Evolutionary conservation across 2,797 vertebrate species (phyloP).

Genomic region (Bryconaethiops microstoma): DNA sequence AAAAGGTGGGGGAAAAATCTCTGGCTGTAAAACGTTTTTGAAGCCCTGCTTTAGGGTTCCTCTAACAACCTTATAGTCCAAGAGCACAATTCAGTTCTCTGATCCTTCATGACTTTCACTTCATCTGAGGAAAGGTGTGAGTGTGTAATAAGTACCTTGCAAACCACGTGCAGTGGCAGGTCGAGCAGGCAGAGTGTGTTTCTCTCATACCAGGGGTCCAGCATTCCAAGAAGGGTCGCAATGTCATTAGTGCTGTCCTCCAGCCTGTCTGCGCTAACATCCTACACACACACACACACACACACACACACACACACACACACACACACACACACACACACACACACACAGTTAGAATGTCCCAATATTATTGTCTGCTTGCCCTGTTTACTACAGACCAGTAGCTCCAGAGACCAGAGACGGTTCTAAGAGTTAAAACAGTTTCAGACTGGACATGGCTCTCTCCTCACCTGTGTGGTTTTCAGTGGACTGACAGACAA

Average conservation of each 20-base stretch:
- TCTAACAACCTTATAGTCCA: no score
- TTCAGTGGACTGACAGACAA: conserved; percentile 59
- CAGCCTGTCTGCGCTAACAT: conserved; percentile 39
- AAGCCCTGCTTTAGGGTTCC: no score
- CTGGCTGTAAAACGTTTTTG: no score
- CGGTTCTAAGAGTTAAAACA: no score
- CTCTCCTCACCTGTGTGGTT: conserved; percentile 60
- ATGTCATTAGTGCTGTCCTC: conserved; percentile 92
- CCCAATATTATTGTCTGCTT: no score
- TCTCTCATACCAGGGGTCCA: conserved; percentile 97
- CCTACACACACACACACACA: conserved; percentile 61
- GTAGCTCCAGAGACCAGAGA: no score
- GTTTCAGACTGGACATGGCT: not conserved
- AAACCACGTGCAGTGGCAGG: conserved; percentile 86
- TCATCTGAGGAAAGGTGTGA: not conserved
- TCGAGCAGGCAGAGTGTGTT: conserved; percentile 91
- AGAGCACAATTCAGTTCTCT: no score
- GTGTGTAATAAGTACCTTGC: conserved; percentile 80
- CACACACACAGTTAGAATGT: not conserved
- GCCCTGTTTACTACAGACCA: no score
- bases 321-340: conserved; percentile 37
- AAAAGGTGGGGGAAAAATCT: no score
- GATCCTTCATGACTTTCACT: no score
- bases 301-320: not conserved
- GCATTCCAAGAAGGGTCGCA: conserved; percentile 90